Percentiles rank a stretch among this genome's conserved stretches.
Evolutionary conservation across 2,797 vertebrate genomes (phyloP).

Genomic region (Rhabdophis nuchalis): DNA sequence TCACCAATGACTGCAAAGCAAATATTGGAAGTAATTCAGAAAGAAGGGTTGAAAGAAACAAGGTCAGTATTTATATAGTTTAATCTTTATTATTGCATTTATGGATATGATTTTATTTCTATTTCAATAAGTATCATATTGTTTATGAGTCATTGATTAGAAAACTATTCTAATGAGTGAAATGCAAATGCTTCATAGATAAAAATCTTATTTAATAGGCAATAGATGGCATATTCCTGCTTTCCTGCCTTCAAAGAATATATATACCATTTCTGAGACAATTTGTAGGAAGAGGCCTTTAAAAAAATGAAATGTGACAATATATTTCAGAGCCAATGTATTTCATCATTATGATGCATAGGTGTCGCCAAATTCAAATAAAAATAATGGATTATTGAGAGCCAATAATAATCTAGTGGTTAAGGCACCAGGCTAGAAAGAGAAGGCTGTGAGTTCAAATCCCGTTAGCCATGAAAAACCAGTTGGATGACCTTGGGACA

Average conservation of each 20-base stretch:
- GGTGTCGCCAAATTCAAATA: neutral
- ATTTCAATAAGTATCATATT: neutral
- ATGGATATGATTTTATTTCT: neutral
- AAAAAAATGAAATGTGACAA: neutral
- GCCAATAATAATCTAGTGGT: neutral
- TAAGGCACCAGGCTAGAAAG: neutral
- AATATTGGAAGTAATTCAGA: slow-evolving; percentile 85
- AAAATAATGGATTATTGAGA: neutral
- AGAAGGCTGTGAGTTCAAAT: neutral
- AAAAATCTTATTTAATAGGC: neutral
- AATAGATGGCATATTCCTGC: neutral
- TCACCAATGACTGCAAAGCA: slow-evolving; percentile 84
- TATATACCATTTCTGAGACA: neutral
- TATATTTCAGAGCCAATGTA: neutral
- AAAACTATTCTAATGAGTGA: neutral
- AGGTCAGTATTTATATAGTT: slow-evolving; percentile 71
- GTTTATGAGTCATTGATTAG: neutral
- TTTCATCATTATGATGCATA: neutral
- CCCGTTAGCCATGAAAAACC: neutral
- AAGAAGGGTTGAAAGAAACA: slow-evolving; percentile 84
- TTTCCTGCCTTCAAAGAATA: neutral
- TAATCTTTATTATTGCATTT: neutral
- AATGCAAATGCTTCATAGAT: neutral
- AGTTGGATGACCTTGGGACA: neutral
- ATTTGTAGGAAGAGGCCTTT: neutral